Evolutionary conservation across 2,797 vertebrate species (phyloP).

Genomic region (Apogon talboti): DNA sequence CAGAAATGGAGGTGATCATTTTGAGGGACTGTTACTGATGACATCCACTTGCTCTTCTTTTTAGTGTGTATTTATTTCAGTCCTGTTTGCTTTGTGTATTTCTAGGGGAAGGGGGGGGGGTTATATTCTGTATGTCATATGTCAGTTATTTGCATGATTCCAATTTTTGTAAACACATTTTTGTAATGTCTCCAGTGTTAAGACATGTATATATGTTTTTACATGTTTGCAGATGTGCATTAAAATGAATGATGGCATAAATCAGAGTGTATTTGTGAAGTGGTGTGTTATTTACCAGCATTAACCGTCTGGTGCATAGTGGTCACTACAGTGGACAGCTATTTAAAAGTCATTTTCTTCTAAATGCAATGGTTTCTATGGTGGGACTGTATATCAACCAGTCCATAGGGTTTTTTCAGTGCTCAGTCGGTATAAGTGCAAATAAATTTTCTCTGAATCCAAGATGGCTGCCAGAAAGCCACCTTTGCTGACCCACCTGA

Average conservation of each 20-base stretch:
- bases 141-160: constrained; percentile 66
- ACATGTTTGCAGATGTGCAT: constrained; percentile 65
- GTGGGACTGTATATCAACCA: too few relatives aligned
- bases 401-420: too few relatives aligned
- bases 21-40: constrained; percentile 37
- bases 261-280: constrained; percentile 10
- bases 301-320: too few relatives aligned
- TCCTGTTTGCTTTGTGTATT: neutral
- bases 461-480: too few relatives aligned
- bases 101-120: neutral
- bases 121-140: constrained; percentile 26
- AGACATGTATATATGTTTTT: constrained; percentile 67
- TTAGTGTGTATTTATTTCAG: constrained; percentile 57
- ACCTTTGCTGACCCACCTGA: too few relatives aligned
- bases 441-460: too few relatives aligned
- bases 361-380: neutral
- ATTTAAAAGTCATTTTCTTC: neutral
- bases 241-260: constrained; percentile 52
- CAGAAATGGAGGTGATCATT: neutral
- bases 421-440: too few relatives aligned
- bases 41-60: constrained; percentile 20
- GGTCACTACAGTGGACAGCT: too few relatives aligned
- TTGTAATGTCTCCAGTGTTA: constrained; percentile 63
- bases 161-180: constrained; percentile 64
- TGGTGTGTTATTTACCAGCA: neutral